Conservation (phyloP, 53 echinoderm and acorn worm genomes). For the Paracentrotus lividus region DNA sequence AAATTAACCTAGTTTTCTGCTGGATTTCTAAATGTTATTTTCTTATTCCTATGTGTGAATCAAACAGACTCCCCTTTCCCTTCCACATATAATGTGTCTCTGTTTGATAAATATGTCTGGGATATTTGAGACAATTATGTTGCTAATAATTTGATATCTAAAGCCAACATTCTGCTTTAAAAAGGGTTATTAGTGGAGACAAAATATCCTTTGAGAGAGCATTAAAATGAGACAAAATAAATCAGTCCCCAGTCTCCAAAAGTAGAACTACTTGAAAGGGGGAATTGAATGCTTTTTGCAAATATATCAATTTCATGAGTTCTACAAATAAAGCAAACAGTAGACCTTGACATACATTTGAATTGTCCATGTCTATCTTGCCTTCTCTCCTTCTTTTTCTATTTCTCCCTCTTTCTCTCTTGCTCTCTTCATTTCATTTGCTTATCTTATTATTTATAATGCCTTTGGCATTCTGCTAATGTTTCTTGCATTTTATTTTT, state of each 20-base stretch:
- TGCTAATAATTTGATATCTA: background rate
- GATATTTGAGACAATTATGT: background rate
- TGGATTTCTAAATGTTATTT: background rate
- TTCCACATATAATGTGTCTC: background rate
- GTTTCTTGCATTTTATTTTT: background rate
- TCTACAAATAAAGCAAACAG: background rate
- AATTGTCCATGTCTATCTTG: background rate
- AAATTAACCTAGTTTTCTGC: background rate
- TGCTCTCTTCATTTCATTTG: background rate
- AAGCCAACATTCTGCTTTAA: background rate
- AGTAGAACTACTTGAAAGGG: background rate
- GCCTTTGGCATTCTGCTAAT: background rate
- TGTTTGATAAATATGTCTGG: slow-evolving; percentile 41
- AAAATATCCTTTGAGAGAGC: background rate
- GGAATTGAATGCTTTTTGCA: background rate
- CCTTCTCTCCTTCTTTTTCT: background rate
- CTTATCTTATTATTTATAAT: no score
- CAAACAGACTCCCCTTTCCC: background rate
- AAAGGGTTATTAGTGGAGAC: background rate
- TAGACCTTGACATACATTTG: background rate
- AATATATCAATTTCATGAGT: background rate
- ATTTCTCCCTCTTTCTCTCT: background rate
- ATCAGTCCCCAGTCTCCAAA: background rate
- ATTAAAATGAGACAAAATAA: slow-evolving; percentile 15
- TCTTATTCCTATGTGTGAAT: background rate